phyloP scores from a whole-genome alignment of 2,797 vertebrate species.

The Darevskia nairensis region DNA sequence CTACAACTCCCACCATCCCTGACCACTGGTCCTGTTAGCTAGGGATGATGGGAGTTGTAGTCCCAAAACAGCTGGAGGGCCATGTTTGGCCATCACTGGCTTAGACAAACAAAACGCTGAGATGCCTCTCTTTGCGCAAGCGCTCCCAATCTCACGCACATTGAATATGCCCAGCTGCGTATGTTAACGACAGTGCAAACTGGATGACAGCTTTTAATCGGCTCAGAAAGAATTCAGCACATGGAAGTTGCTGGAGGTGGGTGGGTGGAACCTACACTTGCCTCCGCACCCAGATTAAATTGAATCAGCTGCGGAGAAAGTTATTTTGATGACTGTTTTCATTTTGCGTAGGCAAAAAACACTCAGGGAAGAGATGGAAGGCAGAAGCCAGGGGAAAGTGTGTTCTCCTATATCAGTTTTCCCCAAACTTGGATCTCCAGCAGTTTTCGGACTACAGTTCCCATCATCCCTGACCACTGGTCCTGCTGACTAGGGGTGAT shows the following conservation, averaged over 20 bases:
- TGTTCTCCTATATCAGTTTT: too few relatives aligned
- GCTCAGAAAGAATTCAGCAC: not conserved
- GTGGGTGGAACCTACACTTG: not conserved
- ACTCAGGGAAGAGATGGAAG: not conserved
- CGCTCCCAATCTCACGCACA: not conserved
- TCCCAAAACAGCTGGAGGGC: too few relatives aligned
- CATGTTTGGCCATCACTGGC: too few relatives aligned
- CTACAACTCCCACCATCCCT: too few relatives aligned
- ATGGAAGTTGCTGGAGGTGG: not conserved
- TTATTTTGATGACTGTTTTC: not conserved
- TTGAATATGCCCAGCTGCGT: not conserved
- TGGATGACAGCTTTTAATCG: not conserved
- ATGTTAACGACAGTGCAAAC: not conserved
- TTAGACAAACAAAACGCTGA: not conserved
- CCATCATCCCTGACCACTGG: too few relatives aligned
- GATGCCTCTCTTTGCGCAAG: not conserved
- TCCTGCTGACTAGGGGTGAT: too few relatives aligned
- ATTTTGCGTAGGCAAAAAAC: not conserved
- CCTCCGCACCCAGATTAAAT: not conserved
- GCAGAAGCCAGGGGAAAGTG: not conserved
- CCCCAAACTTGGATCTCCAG: too few relatives aligned
- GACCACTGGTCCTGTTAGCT: too few relatives aligned
- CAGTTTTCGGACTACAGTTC: too few relatives aligned
- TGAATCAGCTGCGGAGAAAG: too few relatives aligned
- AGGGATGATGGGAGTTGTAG: too few relatives aligned